Percentiles rank a stretch among this genome's conserved stretches.
phyloP scores from a whole-genome alignment of 2,797 vertebrate species.

The Urosaurus nigricauda region DNA sequence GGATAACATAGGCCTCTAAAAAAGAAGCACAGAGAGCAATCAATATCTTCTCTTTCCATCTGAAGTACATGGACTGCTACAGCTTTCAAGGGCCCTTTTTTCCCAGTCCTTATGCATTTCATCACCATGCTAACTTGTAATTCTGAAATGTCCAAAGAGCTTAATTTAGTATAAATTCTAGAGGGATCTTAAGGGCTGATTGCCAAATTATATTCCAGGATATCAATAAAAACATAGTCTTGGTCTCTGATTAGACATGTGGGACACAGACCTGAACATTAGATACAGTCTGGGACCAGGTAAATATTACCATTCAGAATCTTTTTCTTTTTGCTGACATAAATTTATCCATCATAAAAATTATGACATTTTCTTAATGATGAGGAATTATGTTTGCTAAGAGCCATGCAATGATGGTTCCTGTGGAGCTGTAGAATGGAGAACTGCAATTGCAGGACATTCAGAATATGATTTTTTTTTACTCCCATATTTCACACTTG shows the following conservation, averaged over 20 bases:
- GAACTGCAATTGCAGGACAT: neutral
- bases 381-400: conserved; percentile 18
- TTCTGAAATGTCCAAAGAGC: neutral
- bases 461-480: neutral
- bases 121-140: neutral
- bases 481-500: neutral
- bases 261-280: conserved; percentile 10
- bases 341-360: conserved; percentile 44
- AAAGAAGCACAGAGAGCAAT: neutral
- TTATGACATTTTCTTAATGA: neutral
- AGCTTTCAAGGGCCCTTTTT: neutral
- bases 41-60: neutral
- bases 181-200: conserved; percentile 35
- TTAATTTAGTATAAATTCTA: conserved; percentile 18
- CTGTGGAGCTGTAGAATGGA: neutral
- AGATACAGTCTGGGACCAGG: conserved; percentile 3
- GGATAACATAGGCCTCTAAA: too few relatives aligned
- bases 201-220: conserved; percentile 16
- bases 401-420: neutral
- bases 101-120: neutral
- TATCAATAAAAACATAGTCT: conserved; percentile 45
- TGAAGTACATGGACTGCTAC: neutral
- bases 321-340: neutral
- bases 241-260: conserved; percentile 24
- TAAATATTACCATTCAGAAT: conserved; percentile 14